These are phyloP conservation scores for Taeniopygia guttata DNA, from an alignment of 2,797 vertebrate genomes.

Conservation along the genomic window DNA sequence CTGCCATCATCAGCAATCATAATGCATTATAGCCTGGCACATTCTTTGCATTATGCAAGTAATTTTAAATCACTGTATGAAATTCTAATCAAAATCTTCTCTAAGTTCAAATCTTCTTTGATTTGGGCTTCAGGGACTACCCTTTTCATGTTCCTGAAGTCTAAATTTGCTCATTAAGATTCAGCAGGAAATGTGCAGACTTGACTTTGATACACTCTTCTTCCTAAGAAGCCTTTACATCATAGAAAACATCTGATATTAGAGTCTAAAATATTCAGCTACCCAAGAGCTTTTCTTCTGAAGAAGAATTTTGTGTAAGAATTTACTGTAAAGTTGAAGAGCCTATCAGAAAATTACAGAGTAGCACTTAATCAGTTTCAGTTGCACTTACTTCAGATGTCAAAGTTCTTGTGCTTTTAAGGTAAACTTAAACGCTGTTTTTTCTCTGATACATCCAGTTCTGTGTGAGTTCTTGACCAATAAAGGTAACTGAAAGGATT, in stretches of 20 bases:
- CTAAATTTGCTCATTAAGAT: conserved; percentile 8
- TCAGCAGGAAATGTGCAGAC: not conserved
- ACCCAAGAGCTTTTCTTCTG: not conserved
- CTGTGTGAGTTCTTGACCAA: not conserved
- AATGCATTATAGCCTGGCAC: not conserved
- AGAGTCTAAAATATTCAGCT: conserved; percentile 15
- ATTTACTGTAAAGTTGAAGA: not conserved
- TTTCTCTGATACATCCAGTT: not conserved
- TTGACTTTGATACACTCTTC: not conserved
- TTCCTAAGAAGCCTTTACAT: conserved; percentile 13
- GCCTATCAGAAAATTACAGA: not conserved
- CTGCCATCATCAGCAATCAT: not conserved
- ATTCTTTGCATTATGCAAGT: not conserved
- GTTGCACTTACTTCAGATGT: not conserved
- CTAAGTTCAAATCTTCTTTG: conserved; percentile 13
- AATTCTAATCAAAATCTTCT: conserved; percentile 33
- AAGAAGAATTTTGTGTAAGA: not conserved
- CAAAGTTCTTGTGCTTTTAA: not conserved
- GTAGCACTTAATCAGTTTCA: not conserved
- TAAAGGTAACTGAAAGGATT: not conserved
- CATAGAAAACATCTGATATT: not conserved
- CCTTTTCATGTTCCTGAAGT: conserved; percentile 3
- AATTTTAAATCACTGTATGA: not conserved
- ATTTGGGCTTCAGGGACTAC: conserved; percentile 14
- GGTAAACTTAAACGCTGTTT: not conserved